Percentiles rank a stretch among this genome's conserved stretches.
Evolutionary conservation across 2,113 vertebrate species (phyloP).

Genomic region (Rhipidura dahli): DNA sequence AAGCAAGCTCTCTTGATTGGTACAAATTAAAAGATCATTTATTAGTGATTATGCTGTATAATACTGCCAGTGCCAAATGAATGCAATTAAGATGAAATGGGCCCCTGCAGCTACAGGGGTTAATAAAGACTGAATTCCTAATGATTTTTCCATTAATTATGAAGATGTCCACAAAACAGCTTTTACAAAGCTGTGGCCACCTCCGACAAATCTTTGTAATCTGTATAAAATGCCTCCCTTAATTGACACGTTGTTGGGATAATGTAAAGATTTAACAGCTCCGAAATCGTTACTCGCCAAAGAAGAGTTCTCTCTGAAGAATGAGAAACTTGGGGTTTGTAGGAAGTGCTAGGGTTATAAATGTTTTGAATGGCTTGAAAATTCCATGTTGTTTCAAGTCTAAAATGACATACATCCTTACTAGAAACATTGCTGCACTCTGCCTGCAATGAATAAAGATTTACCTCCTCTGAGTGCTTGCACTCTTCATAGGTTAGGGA

Average conservation of each 20-base stretch:
- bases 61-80: constrained; percentile 82
- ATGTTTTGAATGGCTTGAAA: constrained; percentile 31
- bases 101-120: constrained; percentile 83
- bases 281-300: constrained; percentile 41
- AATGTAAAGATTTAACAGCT: constrained; percentile 73
- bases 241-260: constrained; percentile 73
- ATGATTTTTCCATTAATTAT: constrained; percentile 86
- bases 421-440: background rate
- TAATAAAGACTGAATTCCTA: constrained; percentile 83
- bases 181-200: constrained; percentile 80
- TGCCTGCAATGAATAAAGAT: background rate
- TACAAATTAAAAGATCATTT: constrained; percentile 87
- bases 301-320: constrained; percentile 22
- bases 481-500: background rate
- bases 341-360: background rate
- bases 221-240: constrained; percentile 73
- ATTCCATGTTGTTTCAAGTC: constrained; percentile 25
- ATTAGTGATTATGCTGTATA: constrained; percentile 82
- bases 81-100: constrained; percentile 86
- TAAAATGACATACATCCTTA: background rate
- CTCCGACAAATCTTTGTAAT: constrained; percentile 78
- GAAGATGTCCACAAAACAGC: constrained; percentile 83
- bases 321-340: background rate
- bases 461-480: background rate
- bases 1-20: constrained; percentile 79